Base-by-base conservation (phyloP, 2,113 vertebrate species). In the Pseudopipra pipra region DNA sequence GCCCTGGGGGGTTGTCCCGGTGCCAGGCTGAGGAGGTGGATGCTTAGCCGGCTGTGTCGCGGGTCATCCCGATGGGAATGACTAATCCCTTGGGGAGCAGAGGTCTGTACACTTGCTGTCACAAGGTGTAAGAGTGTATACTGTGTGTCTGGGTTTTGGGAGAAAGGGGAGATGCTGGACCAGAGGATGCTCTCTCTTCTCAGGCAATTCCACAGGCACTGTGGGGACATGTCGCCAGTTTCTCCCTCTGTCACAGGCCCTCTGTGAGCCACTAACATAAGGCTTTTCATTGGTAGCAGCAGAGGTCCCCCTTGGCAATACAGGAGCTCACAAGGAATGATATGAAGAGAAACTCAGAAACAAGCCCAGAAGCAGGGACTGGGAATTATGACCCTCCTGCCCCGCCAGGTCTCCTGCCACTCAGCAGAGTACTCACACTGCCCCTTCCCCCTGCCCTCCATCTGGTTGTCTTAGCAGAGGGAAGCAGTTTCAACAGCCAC, bases 371-470 rank as follows among this genome's bases (percentile, higher is more conserved):
- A 74, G 39, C 6, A 37, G 47, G 19, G 35, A 46, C 15, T 46
- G 62, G 39, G 47, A 83, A 20, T 43, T 5, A 7, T 6, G 35
- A 23, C 24, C 6, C 19, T 77, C 20, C 8, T 58, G 37, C 28
- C 27, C 9, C 0, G 0, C 18, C 10, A 7, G 30, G 20, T 52
- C 37, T 44, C 19, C 88, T 87, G 89, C 37, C 5, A 5, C 39
- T 52, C 65, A 33, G 59, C 54, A 33, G n/a, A 0, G 0, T 0
- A 11, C 5, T 7, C 46, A 39, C 0, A 1, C n/a, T 78, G 23
- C 65, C 59, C 41, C 35, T 63, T 31, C 14, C 21, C 0, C 0
- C 35, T 58, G 51, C 25, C 31, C 47, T 20, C 8, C 15, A 6
- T 15, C 74, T 35, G 68, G 17, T 39, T 85, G 12, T 39, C 59